Conservation (phyloP, 2,888 invertebrate genomes). For the Horisme vitalbata region DNA sequence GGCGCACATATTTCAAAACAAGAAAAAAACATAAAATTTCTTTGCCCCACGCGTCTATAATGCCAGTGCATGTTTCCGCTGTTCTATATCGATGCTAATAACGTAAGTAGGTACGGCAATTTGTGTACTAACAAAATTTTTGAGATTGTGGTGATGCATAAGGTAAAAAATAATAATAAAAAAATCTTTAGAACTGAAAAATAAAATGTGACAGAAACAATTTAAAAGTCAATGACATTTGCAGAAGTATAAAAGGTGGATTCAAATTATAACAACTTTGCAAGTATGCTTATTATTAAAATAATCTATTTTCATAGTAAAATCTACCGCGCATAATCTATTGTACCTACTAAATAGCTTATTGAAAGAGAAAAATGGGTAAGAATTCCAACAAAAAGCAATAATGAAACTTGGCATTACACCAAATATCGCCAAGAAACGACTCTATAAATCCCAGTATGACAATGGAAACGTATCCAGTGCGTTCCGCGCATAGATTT, state of each 20-base stretch:
- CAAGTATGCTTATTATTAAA: too few species aligned
- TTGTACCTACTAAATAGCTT: too few species aligned
- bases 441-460: constrained; percentile 26
- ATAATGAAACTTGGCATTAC: constrained; percentile 33
- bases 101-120: constrained; percentile 2
- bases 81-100: constrained; percentile 23
- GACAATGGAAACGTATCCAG: constrained; percentile 53
- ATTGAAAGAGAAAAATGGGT: too few species aligned
- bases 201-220: too few species aligned
- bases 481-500: constrained; percentile 79
- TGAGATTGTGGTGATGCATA: too few species aligned
- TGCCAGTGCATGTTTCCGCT: constrained; percentile 61
- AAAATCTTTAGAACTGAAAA: too few species aligned
- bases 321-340: too few species aligned
- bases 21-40: constrained; percentile 79
- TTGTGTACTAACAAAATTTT: neutral
- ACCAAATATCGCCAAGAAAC: constrained; percentile 24
- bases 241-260: too few species aligned
- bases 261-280: too few species aligned
- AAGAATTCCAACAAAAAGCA: constrained; percentile 27
- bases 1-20: constrained; percentile 82
- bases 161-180: too few species aligned
- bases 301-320: too few species aligned
- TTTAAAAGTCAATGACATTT: too few species aligned
- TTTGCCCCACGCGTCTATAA: constrained; percentile 77